Conservation (phyloP, 2,888 invertebrate species). For the Acronicta psi region DNA sequence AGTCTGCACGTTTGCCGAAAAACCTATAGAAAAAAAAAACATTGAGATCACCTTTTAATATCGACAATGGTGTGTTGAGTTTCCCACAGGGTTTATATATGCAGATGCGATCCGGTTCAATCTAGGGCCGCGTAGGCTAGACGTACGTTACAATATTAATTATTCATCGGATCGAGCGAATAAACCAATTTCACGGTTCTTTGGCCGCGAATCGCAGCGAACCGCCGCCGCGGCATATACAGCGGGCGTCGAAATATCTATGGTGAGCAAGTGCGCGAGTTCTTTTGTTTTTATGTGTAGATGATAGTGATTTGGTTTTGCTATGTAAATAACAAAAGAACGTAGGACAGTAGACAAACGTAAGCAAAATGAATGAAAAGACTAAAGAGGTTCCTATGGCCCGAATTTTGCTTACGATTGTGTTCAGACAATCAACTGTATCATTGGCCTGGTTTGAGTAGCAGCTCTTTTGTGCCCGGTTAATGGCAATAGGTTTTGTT, state of each 20-base stretch:
- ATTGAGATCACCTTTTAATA: constrained; percentile 31
- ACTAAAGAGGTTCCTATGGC: too few relatives aligned
- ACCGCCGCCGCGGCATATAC: constrained; percentile 70
- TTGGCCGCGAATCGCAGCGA: constrained; percentile 83
- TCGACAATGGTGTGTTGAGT: constrained; percentile 49
- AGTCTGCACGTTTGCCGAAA: too few relatives aligned
- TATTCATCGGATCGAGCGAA: constrained; percentile 89
- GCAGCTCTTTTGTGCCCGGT: too few relatives aligned
- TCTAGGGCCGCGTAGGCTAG: constrained; percentile 70
- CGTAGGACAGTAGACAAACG: too few relatives aligned
- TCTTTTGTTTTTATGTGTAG: not conserved
- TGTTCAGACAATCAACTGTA: too few relatives aligned
- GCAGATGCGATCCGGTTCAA: constrained; percentile 78
- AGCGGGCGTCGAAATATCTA: constrained; percentile 59
- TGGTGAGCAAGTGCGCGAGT: constrained; percentile 6
- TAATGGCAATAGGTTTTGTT: too few relatives aligned
- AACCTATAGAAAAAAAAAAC: too few relatives aligned
- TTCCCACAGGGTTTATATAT: constrained; percentile 78
- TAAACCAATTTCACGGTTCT: constrained; percentile 89
- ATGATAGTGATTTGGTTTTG: constrained; percentile 2
- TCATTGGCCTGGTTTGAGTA: too few relatives aligned
- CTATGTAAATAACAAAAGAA: not conserved
- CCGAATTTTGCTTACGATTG: too few relatives aligned
- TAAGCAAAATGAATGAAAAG: too few relatives aligned
- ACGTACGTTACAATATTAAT: constrained; percentile 85